A percentile compares a stretch with the other conserved stretches of the same genome.
Evolutionary conservation across 2,888 invertebrate species (phyloP).

Genomic region (Mycalesis mineus): DNA sequence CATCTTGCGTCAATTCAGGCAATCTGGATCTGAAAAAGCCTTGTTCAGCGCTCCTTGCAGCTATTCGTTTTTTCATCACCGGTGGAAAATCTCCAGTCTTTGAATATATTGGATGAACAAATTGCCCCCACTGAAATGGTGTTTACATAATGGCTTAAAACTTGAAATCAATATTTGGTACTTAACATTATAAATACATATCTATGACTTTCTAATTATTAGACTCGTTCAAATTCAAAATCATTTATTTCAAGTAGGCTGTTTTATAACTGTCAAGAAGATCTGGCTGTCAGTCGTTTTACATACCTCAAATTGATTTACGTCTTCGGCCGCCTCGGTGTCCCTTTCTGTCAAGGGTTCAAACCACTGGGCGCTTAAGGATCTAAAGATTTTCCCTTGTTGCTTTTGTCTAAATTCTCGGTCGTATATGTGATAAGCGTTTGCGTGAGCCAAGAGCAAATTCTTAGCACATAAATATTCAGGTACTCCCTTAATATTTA

Average conservation of each 20-base stretch:
- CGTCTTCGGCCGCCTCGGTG: constrained; percentile 64
- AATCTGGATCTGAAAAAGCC: constrained; percentile 76
- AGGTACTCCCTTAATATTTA: constrained; percentile 51
- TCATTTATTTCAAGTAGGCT: no score
- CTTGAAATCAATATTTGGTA: no score
- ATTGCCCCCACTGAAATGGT: constrained; percentile 16
- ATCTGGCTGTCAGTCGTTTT: no score
- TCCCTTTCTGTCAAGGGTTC: constrained; percentile 62
- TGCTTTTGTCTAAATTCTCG: constrained; percentile 30
- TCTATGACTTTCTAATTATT: no score
- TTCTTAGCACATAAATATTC: constrained; percentile 56
- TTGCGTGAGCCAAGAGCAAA: constrained; percentile 33
- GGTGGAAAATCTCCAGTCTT: constrained; percentile 80
- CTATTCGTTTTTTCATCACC: constrained; percentile 76
- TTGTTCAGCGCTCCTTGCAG: constrained; percentile 73
- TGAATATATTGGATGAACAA: constrained; percentile 35
- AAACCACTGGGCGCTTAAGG: constrained; percentile 44
- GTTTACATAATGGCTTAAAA: no score
- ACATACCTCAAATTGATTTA: constrained; percentile 62
- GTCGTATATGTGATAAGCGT: constrained; percentile 33
- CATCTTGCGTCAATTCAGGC: constrained; percentile 76
- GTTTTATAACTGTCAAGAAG: no score
- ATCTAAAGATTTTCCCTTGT: constrained; percentile 30
- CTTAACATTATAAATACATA: no score
- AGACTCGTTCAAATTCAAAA: no score